Conservation (phyloP, 2,113 vertebrate genomes). For the Pseudopodoces humilis region DNA sequence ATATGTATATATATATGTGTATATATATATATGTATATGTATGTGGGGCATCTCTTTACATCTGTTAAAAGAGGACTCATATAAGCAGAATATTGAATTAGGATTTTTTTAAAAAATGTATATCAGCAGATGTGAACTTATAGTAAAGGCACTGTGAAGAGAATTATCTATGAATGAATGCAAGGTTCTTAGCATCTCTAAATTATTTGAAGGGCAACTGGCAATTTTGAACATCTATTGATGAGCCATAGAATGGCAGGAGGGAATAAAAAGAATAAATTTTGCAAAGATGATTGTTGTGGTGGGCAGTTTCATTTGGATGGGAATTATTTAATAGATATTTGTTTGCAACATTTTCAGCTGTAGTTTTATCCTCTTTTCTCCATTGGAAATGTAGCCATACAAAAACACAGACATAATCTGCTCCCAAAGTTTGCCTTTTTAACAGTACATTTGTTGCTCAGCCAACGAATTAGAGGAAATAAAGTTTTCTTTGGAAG, state of each 20-base stretch:
- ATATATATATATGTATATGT: too few species aligned
- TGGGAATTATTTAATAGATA: neutral
- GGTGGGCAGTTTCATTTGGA: neutral
- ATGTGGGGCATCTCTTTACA: neutral
- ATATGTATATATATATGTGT: too few species aligned
- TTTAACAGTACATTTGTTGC: neutral
- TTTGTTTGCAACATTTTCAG: neutral
- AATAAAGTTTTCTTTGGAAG: neutral
- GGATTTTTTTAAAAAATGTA: fast-evolving
- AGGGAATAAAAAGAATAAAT: neutral
- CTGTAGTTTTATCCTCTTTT: neutral
- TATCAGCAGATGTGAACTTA: neutral
- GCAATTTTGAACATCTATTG: neutral
- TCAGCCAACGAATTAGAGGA: neutral
- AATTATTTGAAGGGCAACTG: neutral
- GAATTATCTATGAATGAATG: neutral
- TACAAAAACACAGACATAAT: neutral
- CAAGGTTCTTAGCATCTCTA: neutral
- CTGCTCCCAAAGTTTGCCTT: neutral
- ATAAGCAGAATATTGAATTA: neutral
- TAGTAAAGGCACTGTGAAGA: neutral
- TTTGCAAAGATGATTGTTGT: neutral
- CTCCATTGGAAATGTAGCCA: neutral
- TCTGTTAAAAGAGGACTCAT: neutral
- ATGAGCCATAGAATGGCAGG: neutral